phyloP scores from a whole-genome alignment of 2,888 invertebrate species.

The Epinotia nisella region DNA sequence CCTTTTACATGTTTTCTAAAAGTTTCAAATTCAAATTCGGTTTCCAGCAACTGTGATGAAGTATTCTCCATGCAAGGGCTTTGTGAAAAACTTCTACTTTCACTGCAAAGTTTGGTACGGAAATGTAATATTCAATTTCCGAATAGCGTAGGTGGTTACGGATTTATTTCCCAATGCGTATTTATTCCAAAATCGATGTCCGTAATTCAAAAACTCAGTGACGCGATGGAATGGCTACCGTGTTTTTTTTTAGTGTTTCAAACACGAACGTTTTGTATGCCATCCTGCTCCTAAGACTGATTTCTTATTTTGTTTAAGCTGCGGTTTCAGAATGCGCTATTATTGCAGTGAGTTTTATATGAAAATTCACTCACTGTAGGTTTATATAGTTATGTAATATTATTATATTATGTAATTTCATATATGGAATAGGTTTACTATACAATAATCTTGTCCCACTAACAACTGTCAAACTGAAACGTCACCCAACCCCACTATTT shows the following conservation, averaged over 20 bases:
- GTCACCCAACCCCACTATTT: background rate
- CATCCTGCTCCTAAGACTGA: too few species aligned
- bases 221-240: too few species aligned
- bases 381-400: too few species aligned
- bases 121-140: conserved; percentile 26
- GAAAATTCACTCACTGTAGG: too few species aligned
- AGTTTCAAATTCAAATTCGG: conserved; percentile 40
- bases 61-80: conserved; percentile 23
- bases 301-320: too few species aligned
- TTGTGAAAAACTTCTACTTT: conserved; percentile 36
- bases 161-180: background rate
- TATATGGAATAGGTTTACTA: too few species aligned
- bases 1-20: conserved; percentile 39
- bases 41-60: conserved; percentile 24
- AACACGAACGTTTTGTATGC: too few species aligned
- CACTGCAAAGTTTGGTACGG: conserved; percentile 19
- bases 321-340: too few species aligned
- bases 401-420: too few species aligned
- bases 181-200: background rate
- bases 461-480: conserved; percentile 9
- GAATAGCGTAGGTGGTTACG: background rate
- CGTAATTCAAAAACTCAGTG: too few species aligned
- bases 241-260: too few species aligned
- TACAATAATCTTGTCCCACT: background rate
- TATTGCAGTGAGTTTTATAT: too few species aligned